Conservation (phyloP, 2,797 vertebrate species). For the Brachymystax lenok region DNA sequence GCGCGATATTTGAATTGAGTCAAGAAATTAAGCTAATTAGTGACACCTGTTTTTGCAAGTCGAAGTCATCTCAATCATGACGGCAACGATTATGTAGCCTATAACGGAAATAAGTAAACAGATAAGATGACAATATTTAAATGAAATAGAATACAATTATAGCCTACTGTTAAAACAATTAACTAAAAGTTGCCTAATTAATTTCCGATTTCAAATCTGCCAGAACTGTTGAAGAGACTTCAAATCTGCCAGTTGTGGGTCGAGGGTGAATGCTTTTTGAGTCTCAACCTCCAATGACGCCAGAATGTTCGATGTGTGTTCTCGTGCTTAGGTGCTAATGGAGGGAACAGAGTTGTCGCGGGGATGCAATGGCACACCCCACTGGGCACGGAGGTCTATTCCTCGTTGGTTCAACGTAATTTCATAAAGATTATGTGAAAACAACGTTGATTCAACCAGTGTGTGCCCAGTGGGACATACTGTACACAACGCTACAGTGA, state of each 20-base stretch:
- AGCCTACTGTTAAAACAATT: neutral
- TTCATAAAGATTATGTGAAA: no score
- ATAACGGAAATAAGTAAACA: neutral
- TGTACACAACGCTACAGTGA: neutral
- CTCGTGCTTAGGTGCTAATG: neutral
- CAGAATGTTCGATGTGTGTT: neutral
- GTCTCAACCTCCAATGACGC: neutral
- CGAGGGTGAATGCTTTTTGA: neutral
- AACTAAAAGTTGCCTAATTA: neutral
- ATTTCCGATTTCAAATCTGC: neutral
- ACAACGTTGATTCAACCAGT: no score
- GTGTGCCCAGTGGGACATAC: no score
- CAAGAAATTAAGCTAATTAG: constrained; percentile 7
- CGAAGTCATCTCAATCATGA: neutral
- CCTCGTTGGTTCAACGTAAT: no score
- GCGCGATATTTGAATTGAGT: neutral
- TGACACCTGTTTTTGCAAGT: constrained; percentile 5
- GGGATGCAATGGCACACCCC: neutral
- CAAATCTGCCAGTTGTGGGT: neutral
- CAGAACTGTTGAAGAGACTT: neutral
- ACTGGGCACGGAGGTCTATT: no score
- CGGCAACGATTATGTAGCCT: neutral
- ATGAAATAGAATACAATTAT: neutral
- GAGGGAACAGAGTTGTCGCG: neutral
- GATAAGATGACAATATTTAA: neutral